Conservation (phyloP, 2,113 vertebrate genomes). For the Girardinichthys multiradiatus region DNA sequence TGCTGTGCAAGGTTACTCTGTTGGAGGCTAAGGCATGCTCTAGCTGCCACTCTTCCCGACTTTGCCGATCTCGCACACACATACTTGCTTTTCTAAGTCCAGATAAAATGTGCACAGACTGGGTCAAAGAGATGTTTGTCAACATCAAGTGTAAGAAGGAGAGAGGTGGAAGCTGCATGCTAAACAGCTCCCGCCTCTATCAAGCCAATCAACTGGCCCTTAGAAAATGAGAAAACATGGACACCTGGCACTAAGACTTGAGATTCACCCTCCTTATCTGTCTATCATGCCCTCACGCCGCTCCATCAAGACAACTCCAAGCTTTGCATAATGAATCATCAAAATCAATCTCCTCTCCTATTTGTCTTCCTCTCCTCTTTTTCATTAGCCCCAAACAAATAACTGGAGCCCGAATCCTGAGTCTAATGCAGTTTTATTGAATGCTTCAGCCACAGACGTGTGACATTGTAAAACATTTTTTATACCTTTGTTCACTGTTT, state of each 20-base stretch:
- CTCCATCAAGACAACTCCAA: conserved; percentile 52
- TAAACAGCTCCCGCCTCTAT: conserved; percentile 70
- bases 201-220: conserved; percentile 64
- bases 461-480: conserved; percentile 36
- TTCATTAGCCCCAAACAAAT: conserved; percentile 77
- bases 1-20: conserved; percentile 12
- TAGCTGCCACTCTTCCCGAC: conserved; percentile 21
- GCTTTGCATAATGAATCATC: conserved; percentile 75
- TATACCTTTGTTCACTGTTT: conserved; percentile 28
- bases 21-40: conserved; percentile 21
- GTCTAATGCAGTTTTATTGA: conserved; percentile 75
- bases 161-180: conserved; percentile 71
- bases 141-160: conserved; percentile 73
- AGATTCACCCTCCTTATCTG: conserved; percentile 51
- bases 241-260: conserved; percentile 72
- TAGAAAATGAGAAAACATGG: conserved; percentile 66
- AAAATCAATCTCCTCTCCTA: conserved; percentile 69
- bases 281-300: conserved; percentile 49
- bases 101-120: conserved; percentile 62
- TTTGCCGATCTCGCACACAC: conserved; percentile 24
- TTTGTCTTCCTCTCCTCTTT: conserved; percentile 67
- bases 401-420: conserved; percentile 71
- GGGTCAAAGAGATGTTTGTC: conserved; percentile 82
- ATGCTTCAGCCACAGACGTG: conserved; percentile 60
- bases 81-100: conserved; percentile 40